Conservation (phyloP, 2,113 vertebrate species). For the Rana temporaria region DNA sequence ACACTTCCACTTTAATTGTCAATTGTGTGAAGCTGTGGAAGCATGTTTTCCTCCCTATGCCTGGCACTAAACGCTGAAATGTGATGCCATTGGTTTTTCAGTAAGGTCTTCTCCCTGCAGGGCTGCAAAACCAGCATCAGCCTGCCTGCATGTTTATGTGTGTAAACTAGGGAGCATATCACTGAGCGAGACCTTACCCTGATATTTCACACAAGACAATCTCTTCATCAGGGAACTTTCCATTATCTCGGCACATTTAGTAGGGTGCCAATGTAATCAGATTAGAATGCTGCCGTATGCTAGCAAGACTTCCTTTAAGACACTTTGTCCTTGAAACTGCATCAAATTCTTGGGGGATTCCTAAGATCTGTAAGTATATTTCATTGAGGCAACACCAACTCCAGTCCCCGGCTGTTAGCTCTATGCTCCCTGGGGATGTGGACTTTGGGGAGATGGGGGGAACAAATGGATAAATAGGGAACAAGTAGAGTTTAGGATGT, state of each 20-base stretch:
- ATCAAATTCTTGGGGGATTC: conserved; percentile 96
- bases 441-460: conserved; percentile 71
- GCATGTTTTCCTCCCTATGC: conserved; percentile 76
- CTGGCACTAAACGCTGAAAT: conserved; percentile 87
- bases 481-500: conserved; percentile 42
- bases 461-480: conserved; percentile 17
- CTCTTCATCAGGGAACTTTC: conserved; percentile 77
- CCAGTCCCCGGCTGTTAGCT: conserved; percentile 79
- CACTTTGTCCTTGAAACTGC: conserved; percentile 98
- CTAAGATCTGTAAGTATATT: conserved; percentile 93
- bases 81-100: conserved; percentile 86
- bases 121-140: conserved; percentile 87
- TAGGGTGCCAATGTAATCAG: conserved; percentile 77
- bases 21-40: conserved; percentile 76
- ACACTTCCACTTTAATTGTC: background rate
- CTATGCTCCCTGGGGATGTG: conserved; percentile 72
- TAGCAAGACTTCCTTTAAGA: conserved; percentile 85
- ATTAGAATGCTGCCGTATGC: conserved; percentile 85
- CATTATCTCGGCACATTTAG: conserved; percentile 74
- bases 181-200: conserved; percentile 76
- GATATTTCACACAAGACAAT: conserved; percentile 78
- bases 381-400: conserved; percentile 77
- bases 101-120: conserved; percentile 83
- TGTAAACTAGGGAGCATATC: conserved; percentile 78
- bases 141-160: conserved; percentile 69